Conservation (phyloP, 2,888 invertebrate species). For the Euphydryas editha region DNA sequence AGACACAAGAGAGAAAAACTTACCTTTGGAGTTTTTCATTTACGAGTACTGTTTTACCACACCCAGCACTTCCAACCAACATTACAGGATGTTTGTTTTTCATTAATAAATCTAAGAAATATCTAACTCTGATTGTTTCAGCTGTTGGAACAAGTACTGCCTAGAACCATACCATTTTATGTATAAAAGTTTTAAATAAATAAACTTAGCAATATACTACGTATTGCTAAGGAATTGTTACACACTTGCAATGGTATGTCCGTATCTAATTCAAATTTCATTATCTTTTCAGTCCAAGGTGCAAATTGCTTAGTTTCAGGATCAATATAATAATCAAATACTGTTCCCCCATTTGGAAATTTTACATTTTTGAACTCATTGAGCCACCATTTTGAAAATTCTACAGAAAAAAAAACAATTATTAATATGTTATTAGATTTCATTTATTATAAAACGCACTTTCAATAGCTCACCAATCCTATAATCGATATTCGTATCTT, state of each 20-base stretch:
- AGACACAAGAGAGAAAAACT: slow-evolving; percentile 11
- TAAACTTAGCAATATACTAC: neutral
- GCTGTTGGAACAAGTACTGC: slow-evolving; percentile 96
- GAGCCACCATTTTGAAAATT: slow-evolving; percentile 99
- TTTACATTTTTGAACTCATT: slow-evolving; percentile 98
- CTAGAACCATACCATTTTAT: slow-evolving; percentile 69
- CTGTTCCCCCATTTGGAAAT: slow-evolving; percentile 95
- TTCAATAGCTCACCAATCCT: slow-evolving; percentile 81
- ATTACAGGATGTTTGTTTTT: slow-evolving; percentile 95
- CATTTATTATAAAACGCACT: neutral
- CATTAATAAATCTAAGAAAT: slow-evolving; percentile 95
- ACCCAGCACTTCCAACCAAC: slow-evolving; percentile 96
- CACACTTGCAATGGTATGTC: slow-evolving; percentile 94
- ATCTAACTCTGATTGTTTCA: slow-evolving; percentile 95
- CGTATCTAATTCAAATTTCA: slow-evolving; percentile 95
- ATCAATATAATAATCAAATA: slow-evolving; percentile 98
- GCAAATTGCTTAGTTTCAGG: slow-evolving; percentile 94
- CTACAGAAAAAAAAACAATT: slow-evolving; percentile 73
- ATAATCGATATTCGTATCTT: slow-evolving; percentile 93
- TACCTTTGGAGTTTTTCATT: slow-evolving; percentile 87
- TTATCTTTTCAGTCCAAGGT: slow-evolving; percentile 94
- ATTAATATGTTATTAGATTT: slow-evolving; percentile 15
- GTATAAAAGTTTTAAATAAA: no score
- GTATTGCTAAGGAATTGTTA: no score
- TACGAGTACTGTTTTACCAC: slow-evolving; percentile 95